Evolutionary conservation across 2,888 invertebrate species (phyloP).

Genomic region (Hirtodrosophila histrioides): DNA sequence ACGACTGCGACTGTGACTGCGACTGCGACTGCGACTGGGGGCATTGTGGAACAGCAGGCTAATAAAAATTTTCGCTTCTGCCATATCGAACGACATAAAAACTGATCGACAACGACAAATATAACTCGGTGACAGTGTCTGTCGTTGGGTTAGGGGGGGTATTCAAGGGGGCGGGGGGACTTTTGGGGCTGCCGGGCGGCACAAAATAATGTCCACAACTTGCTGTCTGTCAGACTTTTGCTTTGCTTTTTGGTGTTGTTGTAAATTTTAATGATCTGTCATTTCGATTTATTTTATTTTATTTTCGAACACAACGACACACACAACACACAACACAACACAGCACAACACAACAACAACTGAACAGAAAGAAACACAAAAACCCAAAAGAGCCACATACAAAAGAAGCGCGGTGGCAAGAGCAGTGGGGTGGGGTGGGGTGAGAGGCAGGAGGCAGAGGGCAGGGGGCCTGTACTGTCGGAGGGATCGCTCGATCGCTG

Average conservation of each 20-base stretch:
- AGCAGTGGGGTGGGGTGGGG: no score
- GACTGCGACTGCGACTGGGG: constrained; percentile 21
- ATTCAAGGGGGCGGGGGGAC: constrained; percentile 3
- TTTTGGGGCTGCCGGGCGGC: constrained; percentile 35
- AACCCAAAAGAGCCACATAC: constrained; percentile 41
- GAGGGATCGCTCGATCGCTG: constrained; percentile 33
- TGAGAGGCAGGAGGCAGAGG: constrained; percentile 1
- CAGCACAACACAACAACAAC: constrained; percentile 10
- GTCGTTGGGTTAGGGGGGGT: constrained; percentile 10
- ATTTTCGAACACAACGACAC: constrained; percentile 63
- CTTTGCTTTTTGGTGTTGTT: constrained; percentile 62
- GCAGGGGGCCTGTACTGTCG: background rate
- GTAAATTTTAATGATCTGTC: constrained; percentile 84
- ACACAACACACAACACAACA: constrained; percentile 23
- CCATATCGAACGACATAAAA: constrained; percentile 79
- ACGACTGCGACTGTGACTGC: constrained; percentile 11
- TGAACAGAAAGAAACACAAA: background rate
- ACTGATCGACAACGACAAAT: constrained; percentile 80
- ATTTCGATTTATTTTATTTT: constrained; percentile 84
- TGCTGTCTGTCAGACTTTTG: constrained; percentile 46
- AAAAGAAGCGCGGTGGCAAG: constrained; percentile 45
- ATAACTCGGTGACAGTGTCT: constrained; percentile 63
- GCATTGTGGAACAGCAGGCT: constrained; percentile 68
- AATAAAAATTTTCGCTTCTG: constrained; percentile 74
- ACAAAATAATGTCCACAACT: constrained; percentile 71